A percentile compares a stretch with the other conserved stretches of the same genome.
Conservation (phyloP, 2,113 vertebrate genomes). For the Rhineura floridana region DNA sequence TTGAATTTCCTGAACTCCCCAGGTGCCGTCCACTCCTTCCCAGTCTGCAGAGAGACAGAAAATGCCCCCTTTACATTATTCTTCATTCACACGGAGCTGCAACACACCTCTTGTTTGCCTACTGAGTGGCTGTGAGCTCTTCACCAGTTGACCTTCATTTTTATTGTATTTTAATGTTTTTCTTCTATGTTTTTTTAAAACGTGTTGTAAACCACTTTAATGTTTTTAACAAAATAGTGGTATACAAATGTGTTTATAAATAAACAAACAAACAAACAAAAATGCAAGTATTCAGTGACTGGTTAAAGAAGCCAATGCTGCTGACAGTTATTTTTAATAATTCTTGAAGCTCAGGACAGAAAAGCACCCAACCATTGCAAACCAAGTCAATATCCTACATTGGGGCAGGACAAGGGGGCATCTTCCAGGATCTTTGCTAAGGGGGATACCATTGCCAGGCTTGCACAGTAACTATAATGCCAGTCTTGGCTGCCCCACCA, state of each 20-base stretch:
- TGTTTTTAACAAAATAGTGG: no score
- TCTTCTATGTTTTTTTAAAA: no score
- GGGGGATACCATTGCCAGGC: not conserved
- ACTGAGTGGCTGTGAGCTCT: not conserved
- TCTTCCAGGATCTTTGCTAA: not conserved
- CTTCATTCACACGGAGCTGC: not conserved
- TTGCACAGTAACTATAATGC: not conserved
- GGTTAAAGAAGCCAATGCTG: not conserved
- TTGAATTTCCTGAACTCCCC: conserved; percentile 93
- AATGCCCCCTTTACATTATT: not conserved
- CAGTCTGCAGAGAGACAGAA: conserved; percentile 77
- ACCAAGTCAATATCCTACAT: fast-evolving
- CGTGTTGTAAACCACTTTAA: no score
- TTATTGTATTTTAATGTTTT: no score
- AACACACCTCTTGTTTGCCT: not conserved
- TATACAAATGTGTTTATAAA: no score
- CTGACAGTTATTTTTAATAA: not conserved
- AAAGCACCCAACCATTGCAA: not conserved
- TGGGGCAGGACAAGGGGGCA: not conserved
- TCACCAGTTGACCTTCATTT: no score
- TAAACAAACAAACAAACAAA: not conserved
- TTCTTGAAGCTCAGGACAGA: not conserved
- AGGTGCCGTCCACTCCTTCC: conserved; percentile 91
- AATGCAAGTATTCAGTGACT: not conserved
- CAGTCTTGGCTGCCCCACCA: no score